These are phyloP conservation scores for Poecile atricapillus DNA, from an alignment of 2,113 vertebrate species.

Conservation along the genomic window DNA sequence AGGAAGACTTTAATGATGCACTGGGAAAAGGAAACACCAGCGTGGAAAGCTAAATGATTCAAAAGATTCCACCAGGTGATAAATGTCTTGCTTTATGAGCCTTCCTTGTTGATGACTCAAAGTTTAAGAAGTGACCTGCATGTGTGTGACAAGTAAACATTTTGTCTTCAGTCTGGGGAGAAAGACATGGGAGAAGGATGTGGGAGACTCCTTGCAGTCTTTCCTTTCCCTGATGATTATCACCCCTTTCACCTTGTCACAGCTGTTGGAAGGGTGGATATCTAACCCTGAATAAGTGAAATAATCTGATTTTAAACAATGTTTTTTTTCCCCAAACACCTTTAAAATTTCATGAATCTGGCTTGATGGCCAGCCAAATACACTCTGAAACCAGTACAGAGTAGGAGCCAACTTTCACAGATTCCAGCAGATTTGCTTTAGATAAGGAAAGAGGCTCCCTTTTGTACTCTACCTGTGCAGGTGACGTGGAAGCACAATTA, in stretches of 20 bases:
- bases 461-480: neutral
- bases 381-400: neutral
- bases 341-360: neutral
- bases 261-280: neutral
- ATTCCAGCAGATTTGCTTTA: neutral
- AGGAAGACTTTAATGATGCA: neutral
- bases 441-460: neutral
- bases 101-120: neutral
- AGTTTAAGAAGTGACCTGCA: neutral
- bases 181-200: neutral
- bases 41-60: neutral
- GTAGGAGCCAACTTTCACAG: neutral
- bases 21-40: neutral
- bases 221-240: neutral
- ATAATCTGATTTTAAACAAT: neutral
- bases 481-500: neutral
- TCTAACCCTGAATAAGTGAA: neutral
- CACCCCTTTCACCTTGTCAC: neutral
- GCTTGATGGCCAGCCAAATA: neutral
- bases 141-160: fast-evolving
- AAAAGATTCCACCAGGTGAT: neutral
- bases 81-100: neutral
- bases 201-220: neutral
- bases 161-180: neutral
- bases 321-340: neutral